phyloP scores from a whole-genome alignment of 1,140 invertebrate species.

The Drosophila teissieri region DNA sequence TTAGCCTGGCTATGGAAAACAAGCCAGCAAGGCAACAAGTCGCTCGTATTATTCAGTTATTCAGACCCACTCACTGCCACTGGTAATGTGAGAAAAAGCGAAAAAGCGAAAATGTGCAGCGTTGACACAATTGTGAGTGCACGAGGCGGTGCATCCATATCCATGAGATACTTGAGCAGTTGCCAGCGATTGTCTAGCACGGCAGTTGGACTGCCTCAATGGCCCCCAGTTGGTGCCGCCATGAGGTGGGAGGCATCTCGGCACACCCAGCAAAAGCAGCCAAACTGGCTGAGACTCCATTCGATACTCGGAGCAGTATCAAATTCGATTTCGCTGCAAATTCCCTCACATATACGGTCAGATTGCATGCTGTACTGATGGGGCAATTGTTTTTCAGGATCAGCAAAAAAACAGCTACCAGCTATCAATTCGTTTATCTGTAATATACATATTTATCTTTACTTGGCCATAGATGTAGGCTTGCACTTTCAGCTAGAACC shows the following conservation, averaged over 20 bases:
- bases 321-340: constrained; percentile 24
- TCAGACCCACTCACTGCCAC: constrained; percentile 5
- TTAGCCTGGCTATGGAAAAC: constrained; percentile 59
- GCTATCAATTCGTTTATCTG: no score
- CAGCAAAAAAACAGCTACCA: no score
- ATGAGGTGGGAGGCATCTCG: constrained; percentile 26
- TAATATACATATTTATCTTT: no score
- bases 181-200: constrained; percentile 34
- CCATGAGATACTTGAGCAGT: constrained; percentile 49
- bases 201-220: constrained; percentile 29
- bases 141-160: constrained; percentile 9
- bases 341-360: not conserved
- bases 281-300: not conserved
- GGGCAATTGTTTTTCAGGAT: no score
- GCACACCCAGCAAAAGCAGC: constrained; percentile 3
- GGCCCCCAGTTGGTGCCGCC: constrained; percentile 4
- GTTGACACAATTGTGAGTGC: constrained; percentile 67
- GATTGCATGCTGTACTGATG: not conserved
- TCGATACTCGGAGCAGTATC: not conserved
- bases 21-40: constrained; percentile 54
- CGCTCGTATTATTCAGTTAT: constrained; percentile 51
- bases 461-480: no score
- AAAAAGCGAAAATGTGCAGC: constrained; percentile 60
- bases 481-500: no score
- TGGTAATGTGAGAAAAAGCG: constrained; percentile 70